Evolutionary conservation across 2,888 invertebrate species (phyloP).

Genomic region (Halictus quadricinctus): DNA sequence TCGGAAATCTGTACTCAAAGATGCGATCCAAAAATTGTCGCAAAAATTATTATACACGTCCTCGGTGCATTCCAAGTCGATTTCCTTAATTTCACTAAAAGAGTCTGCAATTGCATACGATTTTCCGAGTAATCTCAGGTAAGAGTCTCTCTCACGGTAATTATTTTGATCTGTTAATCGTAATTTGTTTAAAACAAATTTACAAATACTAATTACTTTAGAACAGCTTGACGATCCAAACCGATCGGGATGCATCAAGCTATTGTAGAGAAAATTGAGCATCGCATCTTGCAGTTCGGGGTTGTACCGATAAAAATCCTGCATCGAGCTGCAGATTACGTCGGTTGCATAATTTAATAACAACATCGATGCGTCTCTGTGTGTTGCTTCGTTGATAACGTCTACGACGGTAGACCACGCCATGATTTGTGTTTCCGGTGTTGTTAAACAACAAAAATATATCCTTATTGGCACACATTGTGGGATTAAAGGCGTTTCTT

Average conservation of each 20-base stretch:
- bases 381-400: constrained; percentile 36
- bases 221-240: constrained; percentile 21
- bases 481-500: constrained; percentile 15
- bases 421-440: constrained; percentile 66
- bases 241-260: constrained; percentile 12
- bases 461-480: constrained; percentile 13
- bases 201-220: constrained; percentile 40
- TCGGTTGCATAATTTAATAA: constrained; percentile 47
- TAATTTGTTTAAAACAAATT: constrained; percentile 58
- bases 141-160: constrained; percentile 71
- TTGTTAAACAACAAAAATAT: constrained; percentile 49
- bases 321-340: constrained; percentile 23
- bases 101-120: constrained; percentile 63
- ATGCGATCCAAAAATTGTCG: constrained; percentile 74
- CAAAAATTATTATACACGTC: constrained; percentile 71
- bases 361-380: constrained; percentile 27
- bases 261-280: constrained; percentile 71
- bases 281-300: constrained; percentile 72
- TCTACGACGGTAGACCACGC: constrained; percentile 69
- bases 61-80: constrained; percentile 47
- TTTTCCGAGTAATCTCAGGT: constrained; percentile 74
- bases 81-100: neutral
- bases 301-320: constrained; percentile 53
- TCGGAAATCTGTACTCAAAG: constrained; percentile 70
- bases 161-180: constrained; percentile 31